Percentiles rank a stretch among this genome's conserved stretches.
Evolutionary conservation across 2,888 invertebrate genomes (phyloP).

Genomic region (Oxytorus armatus): DNA sequence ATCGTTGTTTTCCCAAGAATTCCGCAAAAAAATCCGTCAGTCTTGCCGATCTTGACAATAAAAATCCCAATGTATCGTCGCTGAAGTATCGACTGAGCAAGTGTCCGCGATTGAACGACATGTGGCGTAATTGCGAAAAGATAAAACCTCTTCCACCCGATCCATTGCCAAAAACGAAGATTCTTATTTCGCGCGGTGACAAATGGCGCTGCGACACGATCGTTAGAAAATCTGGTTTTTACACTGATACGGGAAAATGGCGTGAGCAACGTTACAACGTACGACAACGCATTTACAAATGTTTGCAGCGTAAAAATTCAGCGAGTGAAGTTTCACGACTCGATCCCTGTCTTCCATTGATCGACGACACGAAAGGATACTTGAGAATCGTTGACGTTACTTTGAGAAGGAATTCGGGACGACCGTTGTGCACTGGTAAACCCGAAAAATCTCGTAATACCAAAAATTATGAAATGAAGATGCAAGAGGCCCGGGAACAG

Average conservation of each 20-base stretch:
- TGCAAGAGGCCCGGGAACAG: slow-evolving; percentile 60
- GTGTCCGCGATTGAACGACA: slow-evolving; percentile 65
- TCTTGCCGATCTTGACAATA: slow-evolving; percentile 54
- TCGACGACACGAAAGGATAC: slow-evolving; percentile 32
- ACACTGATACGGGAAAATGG: slow-evolving; percentile 68
- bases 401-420: neutral
- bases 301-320: slow-evolving; percentile 39
- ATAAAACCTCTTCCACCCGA: slow-evolving; percentile 39
- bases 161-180: slow-evolving; percentile 47
- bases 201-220: neutral
- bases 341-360: slow-evolving; percentile 67
- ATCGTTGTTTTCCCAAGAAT: slow-evolving; percentile 13
- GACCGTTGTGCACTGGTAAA: slow-evolving; percentile 10
- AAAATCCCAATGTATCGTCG: slow-evolving; percentile 63
- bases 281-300: slow-evolving; percentile 70
- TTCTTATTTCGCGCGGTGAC: neutral
- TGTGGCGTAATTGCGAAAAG: slow-evolving; percentile 47
- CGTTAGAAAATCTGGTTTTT: neutral
- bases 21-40: neutral
- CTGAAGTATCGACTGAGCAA: slow-evolving; percentile 73
- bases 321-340: slow-evolving; percentile 27
- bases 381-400: neutral
- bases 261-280: slow-evolving; percentile 68
- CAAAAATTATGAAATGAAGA: slow-evolving; percentile 67
- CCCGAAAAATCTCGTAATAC: slow-evolving; percentile 16